Base-by-base conservation (phyloP, 2,888 invertebrate genomes). In the Cyclophora albipunctata region DNA sequence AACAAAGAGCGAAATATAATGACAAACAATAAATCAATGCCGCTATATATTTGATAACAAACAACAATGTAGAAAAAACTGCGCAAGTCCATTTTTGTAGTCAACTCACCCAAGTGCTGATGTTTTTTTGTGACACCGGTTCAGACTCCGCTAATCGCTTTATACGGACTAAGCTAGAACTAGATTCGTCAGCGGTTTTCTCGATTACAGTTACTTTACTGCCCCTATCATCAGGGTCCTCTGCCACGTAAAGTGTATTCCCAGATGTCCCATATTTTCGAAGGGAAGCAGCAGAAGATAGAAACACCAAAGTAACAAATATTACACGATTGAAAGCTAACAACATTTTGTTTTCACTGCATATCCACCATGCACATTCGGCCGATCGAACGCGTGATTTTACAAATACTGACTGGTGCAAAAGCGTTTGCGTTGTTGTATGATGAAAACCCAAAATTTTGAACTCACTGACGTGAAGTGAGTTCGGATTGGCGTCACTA, bases 311-410 rank as follows among this genome's bases (percentile, higher is more conserved):
- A 62, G 70, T 60, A 64, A 81, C 59, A 57, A 78, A 70, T 71
- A 67, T 66, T 60, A 81, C 65, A 67, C 69, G 66, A 73, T 73
- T 73, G 72, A 80, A 72, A 67, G 66, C 64, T 68, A 80, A 72
- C 69, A 81, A 77, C 88, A 88, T 88, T 85, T 85, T 88, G 81
- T 73, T 62, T 76, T 82, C 83, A 86, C 84, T 83, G 79, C 84
- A 78, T 78, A 65, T 69, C 37, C 37, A 64, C 73, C 67, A 64
- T 66, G 71, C 59, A 69, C 75, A 66, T 63, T 71, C 73, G 58
- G 63, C 75, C 72, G 62, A 68, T 54, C 73, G 59, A 73, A 64
- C 62, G 62, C 64, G 61, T 61, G 65, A 73, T 68, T 71, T 68
- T 64, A 66, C 67, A 55, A 66, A 70, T 67, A 78, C 79, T 79